Evolutionary conservation across 2,113 vertebrate genomes (phyloP).

Genomic region (Gadus chalcogrammus): DNA sequence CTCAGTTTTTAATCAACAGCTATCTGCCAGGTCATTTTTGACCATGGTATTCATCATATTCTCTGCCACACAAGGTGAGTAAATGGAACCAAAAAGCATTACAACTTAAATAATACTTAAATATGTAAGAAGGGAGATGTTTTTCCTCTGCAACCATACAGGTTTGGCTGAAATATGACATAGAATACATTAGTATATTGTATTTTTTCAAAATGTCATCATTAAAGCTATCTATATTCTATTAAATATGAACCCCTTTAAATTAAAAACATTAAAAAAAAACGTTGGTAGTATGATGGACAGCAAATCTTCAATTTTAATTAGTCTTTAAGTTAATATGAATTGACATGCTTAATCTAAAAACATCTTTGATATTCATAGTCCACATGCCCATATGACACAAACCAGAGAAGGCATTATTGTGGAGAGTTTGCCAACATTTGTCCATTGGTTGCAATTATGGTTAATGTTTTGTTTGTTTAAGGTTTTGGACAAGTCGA

Average conservation of each 20-base stretch:
- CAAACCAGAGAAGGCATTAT: too few relatives aligned
- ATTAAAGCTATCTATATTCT: too few relatives aligned
- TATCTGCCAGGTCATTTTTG: background rate
- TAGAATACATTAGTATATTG: too few relatives aligned
- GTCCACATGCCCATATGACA: too few relatives aligned
- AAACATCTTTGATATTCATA: background rate
- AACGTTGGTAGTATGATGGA: too few relatives aligned
- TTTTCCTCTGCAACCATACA: background rate
- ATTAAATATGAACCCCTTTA: too few relatives aligned
- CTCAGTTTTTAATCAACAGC: slow-evolving; percentile 22
- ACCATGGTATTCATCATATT: slow-evolving; percentile 22
- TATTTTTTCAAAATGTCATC: too few relatives aligned
- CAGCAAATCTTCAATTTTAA: too few relatives aligned
- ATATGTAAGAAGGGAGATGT: background rate
- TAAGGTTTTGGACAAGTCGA: background rate
- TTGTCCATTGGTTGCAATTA: background rate
- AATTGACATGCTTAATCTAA: background rate
- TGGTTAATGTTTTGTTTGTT: slow-evolving; percentile 6
- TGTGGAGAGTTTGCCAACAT: background rate
- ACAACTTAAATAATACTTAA: background rate
- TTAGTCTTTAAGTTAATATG: background rate
- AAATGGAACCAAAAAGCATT: background rate
- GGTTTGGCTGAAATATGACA: too few relatives aligned
- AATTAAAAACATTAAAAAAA: too few relatives aligned
- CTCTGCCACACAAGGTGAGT: slow-evolving; percentile 32